phyloP scores from a whole-genome alignment of 2,113 vertebrate genomes.

The Pteronura brasiliensis region DNA sequence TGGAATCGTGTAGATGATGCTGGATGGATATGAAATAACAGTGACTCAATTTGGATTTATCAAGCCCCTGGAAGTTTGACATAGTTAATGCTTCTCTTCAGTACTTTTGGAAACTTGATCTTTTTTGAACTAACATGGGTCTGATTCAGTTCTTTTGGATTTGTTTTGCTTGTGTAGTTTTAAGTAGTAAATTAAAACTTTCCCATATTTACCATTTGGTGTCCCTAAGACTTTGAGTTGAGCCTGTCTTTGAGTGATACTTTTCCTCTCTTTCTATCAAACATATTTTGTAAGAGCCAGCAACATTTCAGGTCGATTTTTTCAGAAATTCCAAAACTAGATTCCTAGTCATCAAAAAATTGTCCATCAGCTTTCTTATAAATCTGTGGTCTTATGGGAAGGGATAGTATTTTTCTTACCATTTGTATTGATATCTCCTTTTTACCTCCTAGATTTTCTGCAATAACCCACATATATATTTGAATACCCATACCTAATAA shows the following conservation, averaged over 20 bases:
- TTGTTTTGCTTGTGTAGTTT: neutral
- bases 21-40: neutral
- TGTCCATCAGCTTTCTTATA: neutral
- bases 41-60: neutral
- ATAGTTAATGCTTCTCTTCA: neutral
- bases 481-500: neutral
- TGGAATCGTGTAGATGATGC: neutral
- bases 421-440: neutral
- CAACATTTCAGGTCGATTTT: neutral
- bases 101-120: neutral
- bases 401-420: neutral
- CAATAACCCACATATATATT: neutral
- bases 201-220: neutral
- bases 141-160: neutral
- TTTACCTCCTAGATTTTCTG: neutral
- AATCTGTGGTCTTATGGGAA: neutral
- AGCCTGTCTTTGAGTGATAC: neutral
- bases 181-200: neutral
- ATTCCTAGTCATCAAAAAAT: neutral
- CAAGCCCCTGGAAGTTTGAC: neutral
- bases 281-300: neutral
- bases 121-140: neutral
- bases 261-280: neutral
- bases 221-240: neutral
- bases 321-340: neutral